phyloP scores from a whole-genome alignment of 2,113 vertebrate species.

The Cygnus buccinator region DNA sequence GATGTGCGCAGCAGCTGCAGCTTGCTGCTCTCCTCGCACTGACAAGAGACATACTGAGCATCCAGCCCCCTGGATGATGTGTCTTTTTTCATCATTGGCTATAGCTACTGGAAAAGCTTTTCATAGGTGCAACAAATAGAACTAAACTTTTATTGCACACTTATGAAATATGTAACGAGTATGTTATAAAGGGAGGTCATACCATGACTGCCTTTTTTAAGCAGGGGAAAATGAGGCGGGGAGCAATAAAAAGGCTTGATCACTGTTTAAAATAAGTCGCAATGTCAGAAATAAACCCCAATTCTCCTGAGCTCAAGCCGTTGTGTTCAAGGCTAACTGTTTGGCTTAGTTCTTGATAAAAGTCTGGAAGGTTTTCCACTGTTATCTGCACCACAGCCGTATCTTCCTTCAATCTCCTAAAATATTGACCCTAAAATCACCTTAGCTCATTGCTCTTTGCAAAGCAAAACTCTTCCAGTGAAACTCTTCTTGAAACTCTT shows the following conservation, averaged over 20 bases:
- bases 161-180: not conserved
- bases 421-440: not conserved
- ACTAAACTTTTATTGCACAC: not conserved
- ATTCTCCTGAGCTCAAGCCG: not conserved
- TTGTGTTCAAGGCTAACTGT: not conserved
- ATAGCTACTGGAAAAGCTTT: not conserved
- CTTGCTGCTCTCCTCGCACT: not conserved
- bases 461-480: not conserved
- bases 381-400: not conserved
- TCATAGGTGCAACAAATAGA: not conserved
- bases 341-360: not conserved
- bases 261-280: not conserved
- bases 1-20: not conserved
- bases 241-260: not conserved
- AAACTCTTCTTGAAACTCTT: not conserved
- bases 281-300: not conserved
- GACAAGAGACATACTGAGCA: not conserved
- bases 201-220: not conserved
- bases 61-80: not conserved
- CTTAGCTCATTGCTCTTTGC: not conserved
- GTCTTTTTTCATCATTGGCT: not conserved
- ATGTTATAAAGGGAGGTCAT: rapidly evolving
- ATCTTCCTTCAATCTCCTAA: not conserved
- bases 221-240: not conserved
- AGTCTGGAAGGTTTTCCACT: not conserved